Percentiles rank a stretch among this genome's conserved stretches.
These are phyloP conservation scores for Chrysaora quinquecirrha DNA, from an alignment of 30 jellyfish, hydroid and myxozoan species.

Conservation along the genomic window DNA sequence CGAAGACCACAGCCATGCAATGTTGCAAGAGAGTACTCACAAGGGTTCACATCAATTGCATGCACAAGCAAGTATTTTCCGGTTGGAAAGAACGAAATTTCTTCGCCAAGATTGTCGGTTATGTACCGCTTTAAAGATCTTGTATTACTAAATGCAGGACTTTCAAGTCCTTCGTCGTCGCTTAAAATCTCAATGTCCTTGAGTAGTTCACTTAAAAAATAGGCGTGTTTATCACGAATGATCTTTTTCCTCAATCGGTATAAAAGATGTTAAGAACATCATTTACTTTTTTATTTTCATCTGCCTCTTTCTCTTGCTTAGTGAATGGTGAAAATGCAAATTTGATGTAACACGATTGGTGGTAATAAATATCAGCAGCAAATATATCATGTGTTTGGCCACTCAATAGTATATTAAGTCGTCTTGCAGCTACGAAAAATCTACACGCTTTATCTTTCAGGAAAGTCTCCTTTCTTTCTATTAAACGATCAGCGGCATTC, in stretches of 20 bases:
- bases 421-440: background rate
- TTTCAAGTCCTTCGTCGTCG: background rate
- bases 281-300: background rate
- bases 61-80: conserved; percentile 34
- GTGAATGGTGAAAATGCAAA: background rate
- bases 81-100: conserved; percentile 20
- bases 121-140: background rate
- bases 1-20: conserved; percentile 2
- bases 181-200: background rate
- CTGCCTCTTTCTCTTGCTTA: background rate
- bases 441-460: background rate
- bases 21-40: background rate
- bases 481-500: background rate
- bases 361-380: background rate
- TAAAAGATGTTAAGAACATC: background rate
- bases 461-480: background rate
- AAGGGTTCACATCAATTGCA: background rate
- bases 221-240: background rate
- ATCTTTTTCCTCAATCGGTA: background rate
- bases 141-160: background rate
- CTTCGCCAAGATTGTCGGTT: background rate
- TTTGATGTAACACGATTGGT: background rate
- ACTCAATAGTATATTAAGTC: background rate
- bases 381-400: background rate
- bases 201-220: background rate